Evolutionary conservation across 1,140 invertebrate genomes (phyloP).

Genomic region (Limonius californicus): DNA sequence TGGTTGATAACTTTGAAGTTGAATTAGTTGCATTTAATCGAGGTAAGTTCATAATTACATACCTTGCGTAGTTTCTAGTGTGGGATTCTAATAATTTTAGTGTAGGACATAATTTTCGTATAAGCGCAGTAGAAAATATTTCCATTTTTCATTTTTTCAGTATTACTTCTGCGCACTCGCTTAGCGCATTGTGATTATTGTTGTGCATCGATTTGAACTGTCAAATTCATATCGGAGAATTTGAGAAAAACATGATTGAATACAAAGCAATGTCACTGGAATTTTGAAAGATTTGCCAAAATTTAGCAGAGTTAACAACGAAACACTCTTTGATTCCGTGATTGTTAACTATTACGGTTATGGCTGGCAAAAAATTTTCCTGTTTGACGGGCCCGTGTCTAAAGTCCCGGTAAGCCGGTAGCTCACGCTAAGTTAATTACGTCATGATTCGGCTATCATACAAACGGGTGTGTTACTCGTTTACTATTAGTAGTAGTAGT

Average conservation of each 20-base stretch:
- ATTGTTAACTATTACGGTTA: too few species aligned
- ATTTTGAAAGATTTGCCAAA: conserved; percentile 3
- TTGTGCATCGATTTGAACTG: conserved; percentile 2
- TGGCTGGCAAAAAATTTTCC: too few species aligned
- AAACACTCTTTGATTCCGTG: background rate
- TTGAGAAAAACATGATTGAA: background rate
- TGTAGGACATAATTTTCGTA: background rate
- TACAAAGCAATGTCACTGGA: background rate
- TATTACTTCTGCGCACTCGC: background rate
- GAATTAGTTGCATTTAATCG: background rate
- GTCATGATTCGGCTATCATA: too few species aligned
- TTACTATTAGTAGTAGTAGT: too few species aligned
- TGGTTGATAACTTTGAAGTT: background rate
- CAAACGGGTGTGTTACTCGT: too few species aligned
- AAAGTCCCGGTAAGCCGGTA: too few species aligned
- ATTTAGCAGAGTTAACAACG: background rate
- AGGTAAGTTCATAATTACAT: background rate
- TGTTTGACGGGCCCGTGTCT: too few species aligned
- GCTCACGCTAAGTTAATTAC: too few species aligned
- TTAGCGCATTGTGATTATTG: conserved; percentile 2
- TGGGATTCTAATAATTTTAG: background rate
- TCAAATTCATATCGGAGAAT: background rate
- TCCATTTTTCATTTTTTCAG: conserved; percentile 21
- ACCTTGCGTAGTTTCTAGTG: conserved; percentile 19
- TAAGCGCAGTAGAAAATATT: conserved; percentile 11